These are phyloP conservation scores for Psilanteris sp. DNA, from an alignment of 1,140 invertebrate species.

Conservation along the genomic window DNA sequence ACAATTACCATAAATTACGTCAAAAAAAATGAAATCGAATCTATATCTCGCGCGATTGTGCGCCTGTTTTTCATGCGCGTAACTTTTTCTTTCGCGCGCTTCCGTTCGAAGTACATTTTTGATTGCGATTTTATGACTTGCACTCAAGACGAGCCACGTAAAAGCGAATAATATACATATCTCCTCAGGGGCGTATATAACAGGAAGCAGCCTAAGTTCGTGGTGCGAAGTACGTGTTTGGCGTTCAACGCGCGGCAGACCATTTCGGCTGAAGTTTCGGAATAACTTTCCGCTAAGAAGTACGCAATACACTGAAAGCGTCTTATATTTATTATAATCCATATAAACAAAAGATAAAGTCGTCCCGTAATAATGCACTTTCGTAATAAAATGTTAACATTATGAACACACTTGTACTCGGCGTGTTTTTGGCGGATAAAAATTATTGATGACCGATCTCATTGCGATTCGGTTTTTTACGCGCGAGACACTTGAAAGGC, in stretches of 20 bases:
- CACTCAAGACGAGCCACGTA: constrained; percentile 55
- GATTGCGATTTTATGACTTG: constrained; percentile 58
- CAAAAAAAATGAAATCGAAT: constrained; percentile 56
- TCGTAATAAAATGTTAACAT: constrained; percentile 40
- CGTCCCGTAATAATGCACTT: constrained; percentile 46
- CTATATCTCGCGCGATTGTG: constrained; percentile 7
- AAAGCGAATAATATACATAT: constrained; percentile 59
- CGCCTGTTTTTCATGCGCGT: constrained; percentile 12
- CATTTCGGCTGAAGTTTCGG: constrained; percentile 44
- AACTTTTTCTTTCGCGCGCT: background rate
- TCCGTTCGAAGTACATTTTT: constrained; percentile 41
- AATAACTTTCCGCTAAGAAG: constrained; percentile 49
- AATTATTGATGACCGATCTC: constrained; percentile 9
- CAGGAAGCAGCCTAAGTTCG: constrained; percentile 42
- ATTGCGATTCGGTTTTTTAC: background rate
- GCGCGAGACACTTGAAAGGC: no score
- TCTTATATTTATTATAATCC: constrained; percentile 56
- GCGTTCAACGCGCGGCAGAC: constrained; percentile 19
- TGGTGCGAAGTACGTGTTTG: constrained; percentile 54
- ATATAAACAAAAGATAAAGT: constrained; percentile 54
- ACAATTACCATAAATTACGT: constrained; percentile 26
- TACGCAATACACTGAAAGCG: constrained; percentile 32
- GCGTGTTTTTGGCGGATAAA: no score
- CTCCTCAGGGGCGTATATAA: constrained; percentile 57
- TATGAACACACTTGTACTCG: no score